Evolutionary conservation across 35 echinoderm and acorn worm genomes (phyloP).

Genomic region (Chiridota heheva): DNA sequence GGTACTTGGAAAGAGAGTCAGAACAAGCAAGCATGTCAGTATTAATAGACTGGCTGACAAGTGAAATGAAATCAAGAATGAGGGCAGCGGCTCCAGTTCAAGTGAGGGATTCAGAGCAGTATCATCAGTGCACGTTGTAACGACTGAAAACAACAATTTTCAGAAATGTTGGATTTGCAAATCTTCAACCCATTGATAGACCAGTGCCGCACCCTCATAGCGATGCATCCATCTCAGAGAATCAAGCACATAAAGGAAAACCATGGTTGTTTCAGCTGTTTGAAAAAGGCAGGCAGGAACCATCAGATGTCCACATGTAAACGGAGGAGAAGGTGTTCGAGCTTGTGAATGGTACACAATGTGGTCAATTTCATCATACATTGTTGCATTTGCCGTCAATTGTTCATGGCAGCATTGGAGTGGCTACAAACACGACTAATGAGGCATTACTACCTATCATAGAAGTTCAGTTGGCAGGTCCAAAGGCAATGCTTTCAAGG

Average conservation of each 20-base stretch:
- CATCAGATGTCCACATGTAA: slow-evolving; percentile 42
- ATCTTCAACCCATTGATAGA: slow-evolving; percentile 31
- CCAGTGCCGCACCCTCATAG: slow-evolving; percentile 13
- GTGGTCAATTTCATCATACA: slow-evolving; percentile 22
- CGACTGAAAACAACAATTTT: not conserved
- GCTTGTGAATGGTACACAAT: slow-evolving; percentile 12
- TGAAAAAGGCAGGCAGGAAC: slow-evolving; percentile 52
- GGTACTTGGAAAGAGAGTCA: slow-evolving; percentile 31
- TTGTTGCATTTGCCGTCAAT: slow-evolving; percentile 10
- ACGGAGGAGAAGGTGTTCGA: slow-evolving; percentile 32
- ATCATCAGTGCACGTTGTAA: not conserved
- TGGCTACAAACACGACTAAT: not conserved
- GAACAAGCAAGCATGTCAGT: slow-evolving; percentile 18
- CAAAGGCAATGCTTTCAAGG: slow-evolving; percentile 5
- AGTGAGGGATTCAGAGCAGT: not conserved
- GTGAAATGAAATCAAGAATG: slow-evolving; percentile 53
- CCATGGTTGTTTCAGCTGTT: slow-evolving; percentile 48
- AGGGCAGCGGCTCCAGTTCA: slow-evolving; percentile 51
- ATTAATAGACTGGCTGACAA: slow-evolving; percentile 36
- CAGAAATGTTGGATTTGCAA: slow-evolving; percentile 70
- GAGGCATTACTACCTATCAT: slow-evolving; percentile 25
- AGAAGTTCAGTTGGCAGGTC: slow-evolving; percentile 1
- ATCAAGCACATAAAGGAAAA: slow-evolving; percentile 43
- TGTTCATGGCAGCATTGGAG: not conserved
- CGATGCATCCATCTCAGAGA: slow-evolving; percentile 11